Base-by-base conservation (phyloP, 2,888 invertebrate genomes). In the Rhagium mordax region DNA sequence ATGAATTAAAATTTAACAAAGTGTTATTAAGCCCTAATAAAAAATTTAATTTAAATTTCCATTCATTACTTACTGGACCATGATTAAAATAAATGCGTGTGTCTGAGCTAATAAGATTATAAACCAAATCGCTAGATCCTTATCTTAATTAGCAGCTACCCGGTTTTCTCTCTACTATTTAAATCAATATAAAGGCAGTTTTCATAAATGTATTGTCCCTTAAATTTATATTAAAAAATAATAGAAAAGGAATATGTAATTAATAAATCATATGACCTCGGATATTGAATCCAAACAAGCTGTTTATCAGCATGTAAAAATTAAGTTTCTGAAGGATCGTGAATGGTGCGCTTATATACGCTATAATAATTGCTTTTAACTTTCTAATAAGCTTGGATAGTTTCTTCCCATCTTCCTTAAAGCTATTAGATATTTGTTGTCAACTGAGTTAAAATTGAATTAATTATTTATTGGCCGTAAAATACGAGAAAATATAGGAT, bases 191-290 rank as follows among this genome's bases (percentile, higher is more conserved):
- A 57, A 47, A 16, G 47, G 20, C 41, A 33, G 66, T 67, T 57
- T 57, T 57, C 55, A 41, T 67, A 57, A 57, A 33, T 57, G 24
- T 57, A 57, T 57, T 47, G 66, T 15, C 41, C 15, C 66, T 24
- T 55, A 57, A 66, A 67, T 67, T 67, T 41, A 33, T 24, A 57
- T 67, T 24, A 53, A 33, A 67, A 47, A 67, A 67, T 57, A 67
- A 67, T 66, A 20, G 27, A 3, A 16, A 27, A 29, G 48, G 15
- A 13, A 24, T 18, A 16, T 33, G 21, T 41, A 33, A 51, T 33
- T 18, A 67, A 20, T 16, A 67, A 57, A 41, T 47, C 5, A 29
- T 29, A 13, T 47, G 66, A 47, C 66, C 66, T 67, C 66, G 57
- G 33, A n/a, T 20, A 47, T 15, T 51, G 20, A 18, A 51, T 8